A percentile compares a stretch with the other conserved stretches of the same genome.
Evolutionary conservation across 2,888 invertebrate genomes (phyloP).

Genomic region (Epinotia demarniana): DNA sequence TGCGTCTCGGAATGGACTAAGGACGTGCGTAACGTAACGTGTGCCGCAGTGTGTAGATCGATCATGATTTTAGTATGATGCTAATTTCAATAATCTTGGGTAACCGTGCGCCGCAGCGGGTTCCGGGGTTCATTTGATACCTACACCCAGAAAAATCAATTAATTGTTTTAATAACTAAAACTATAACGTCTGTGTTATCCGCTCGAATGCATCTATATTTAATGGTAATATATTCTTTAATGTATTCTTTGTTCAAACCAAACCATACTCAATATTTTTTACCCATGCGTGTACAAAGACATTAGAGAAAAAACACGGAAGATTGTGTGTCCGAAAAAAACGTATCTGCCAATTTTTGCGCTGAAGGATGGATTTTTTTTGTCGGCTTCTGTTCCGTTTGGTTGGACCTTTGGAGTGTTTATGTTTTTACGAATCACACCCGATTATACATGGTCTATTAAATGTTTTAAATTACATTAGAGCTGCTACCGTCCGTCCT

Average conservation of each 20-base stretch:
- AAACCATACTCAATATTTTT: conserved; percentile 18
- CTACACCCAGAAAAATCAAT: too few species aligned
- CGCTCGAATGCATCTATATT: not conserved
- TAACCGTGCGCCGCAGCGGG: not conserved
- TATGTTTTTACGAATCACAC: conserved; percentile 7
- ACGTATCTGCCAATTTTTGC: conserved; percentile 48
- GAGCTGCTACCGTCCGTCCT: too few species aligned
- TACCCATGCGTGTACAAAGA: conserved; percentile 29
- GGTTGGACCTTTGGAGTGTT: conserved; percentile 21
- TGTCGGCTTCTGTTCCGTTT: conserved; percentile 43
- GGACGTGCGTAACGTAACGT: too few species aligned
- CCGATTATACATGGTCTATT: conserved; percentile 8
- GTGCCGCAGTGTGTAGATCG: too few species aligned
- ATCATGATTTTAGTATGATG: too few species aligned
- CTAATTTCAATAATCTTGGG: not conserved
- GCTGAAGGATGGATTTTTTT: conserved; percentile 48
- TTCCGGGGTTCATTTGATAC: too few species aligned
- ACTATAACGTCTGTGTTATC: not conserved
- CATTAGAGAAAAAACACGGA: conserved; percentile 47
- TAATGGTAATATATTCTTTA: too few species aligned
- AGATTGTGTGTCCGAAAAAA: conserved; percentile 55
- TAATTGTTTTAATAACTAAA: too few species aligned
- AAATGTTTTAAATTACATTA: not conserved
- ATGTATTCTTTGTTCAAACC: conserved; percentile 21
- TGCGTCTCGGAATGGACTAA: too few species aligned